Evolutionary conservation across 2,113 vertebrate species (phyloP), one percentile per base, ranked within the genome.

Genomic region (Eupsittula cactorum): DNA sequence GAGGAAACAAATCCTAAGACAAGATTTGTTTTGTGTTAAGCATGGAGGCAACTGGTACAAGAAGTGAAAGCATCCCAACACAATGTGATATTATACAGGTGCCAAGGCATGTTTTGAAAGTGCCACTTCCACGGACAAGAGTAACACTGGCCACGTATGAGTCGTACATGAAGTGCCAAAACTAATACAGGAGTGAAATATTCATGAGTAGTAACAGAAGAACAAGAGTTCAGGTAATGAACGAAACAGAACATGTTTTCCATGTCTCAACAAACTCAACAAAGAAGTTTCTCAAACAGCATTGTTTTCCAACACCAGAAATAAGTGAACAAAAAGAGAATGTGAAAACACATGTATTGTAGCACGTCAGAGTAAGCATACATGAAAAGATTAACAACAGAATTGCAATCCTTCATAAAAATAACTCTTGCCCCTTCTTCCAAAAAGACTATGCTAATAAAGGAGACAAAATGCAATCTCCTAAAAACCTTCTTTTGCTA

Each of bases 11-110:
- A 95, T 95, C 84, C 89, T 77, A 55, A 83, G 79, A 80, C 91
- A 92, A 93, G 88, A 93, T 95, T 95, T 96, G 93, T 91, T 97
- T 95, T 95, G 82, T 82, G 77, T 28, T 33, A 57, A 86, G 88
- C 68, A 87, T 76, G 85, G 59, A 97, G 62, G 67, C 41, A 80
- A 70, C 0, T 65, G 60, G 71, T 93, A 93, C 63, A 94, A 53
- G 82, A 91, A 95, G 74, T 80, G 73, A 91, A 96, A 93, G 70
- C 57, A 31, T 85, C 86, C 81, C 86, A 96, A 77, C 46, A 88
- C 42, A 93, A 39, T 25, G 39, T 68, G 79, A 21, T 82, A 57
- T 21, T 76, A 82, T 8, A 71, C 35, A 95, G 70, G 78, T 81
- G 84, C 84, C 87, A 96, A 94, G 29, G 76, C 44, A 85, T 19